Evolutionary conservation across 2,797 vertebrate species (phyloP).

Genomic region (Pseudochaenichthys georgianus): DNA sequence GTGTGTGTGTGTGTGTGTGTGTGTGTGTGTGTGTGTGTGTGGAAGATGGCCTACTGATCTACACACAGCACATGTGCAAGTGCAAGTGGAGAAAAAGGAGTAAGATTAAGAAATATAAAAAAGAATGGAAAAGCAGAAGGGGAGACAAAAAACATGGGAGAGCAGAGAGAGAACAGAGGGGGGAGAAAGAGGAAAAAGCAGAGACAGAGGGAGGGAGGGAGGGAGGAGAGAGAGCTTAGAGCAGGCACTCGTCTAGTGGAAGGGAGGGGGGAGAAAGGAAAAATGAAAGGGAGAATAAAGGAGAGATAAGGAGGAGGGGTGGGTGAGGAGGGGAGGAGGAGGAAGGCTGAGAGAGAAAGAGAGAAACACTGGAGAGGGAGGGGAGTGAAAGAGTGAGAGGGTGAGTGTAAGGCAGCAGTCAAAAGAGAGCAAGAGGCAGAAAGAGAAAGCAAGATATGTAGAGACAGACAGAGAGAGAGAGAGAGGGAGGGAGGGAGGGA

Average conservation of each 20-base stretch:
- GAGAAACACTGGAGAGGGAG: conserved; percentile 30
- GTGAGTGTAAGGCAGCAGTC: conserved; percentile 68
- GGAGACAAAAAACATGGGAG: conserved; percentile 52
- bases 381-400: conserved; percentile 67
- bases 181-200: conserved; percentile 8
- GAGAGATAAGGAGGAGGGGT: conserved; percentile 48
- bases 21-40: conserved; percentile 25
- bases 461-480: not conserved
- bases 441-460: not conserved
- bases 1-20: not conserved
- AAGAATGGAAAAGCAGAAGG: conserved; percentile 49
- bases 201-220: conserved; percentile 20
- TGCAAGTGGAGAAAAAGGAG: conserved; percentile 27
- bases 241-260: conserved; percentile 47
- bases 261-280: conserved; percentile 35
- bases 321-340: conserved; percentile 29
- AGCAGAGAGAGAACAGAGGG: conserved; percentile 27
- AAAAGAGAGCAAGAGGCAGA: conserved; percentile 45
- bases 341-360: conserved; percentile 11
- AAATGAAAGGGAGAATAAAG: conserved; percentile 56
- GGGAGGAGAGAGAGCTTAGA: conserved; percentile 43
- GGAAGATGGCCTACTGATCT: conserved; percentile 62
- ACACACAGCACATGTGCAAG: conserved; percentile 58
- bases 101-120: conserved; percentile 56
- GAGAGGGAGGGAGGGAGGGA: too few species aligned